A percentile compares a stretch with the other conserved stretches of the same genome.
Conservation (phyloP, 2,888 invertebrate genomes). For the Drosophila melanocephala region DNA sequence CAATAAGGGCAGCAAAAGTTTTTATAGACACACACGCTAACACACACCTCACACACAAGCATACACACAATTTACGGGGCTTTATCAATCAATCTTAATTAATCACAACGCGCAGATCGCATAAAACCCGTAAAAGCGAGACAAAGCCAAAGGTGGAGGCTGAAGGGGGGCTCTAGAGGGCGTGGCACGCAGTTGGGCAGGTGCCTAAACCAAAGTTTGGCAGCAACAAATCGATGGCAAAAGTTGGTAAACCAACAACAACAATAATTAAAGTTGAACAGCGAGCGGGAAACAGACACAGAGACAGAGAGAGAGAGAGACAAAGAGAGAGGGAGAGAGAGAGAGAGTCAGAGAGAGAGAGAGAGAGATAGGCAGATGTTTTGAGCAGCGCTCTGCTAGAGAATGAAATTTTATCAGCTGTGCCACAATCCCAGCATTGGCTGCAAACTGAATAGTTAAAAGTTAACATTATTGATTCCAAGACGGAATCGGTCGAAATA, state of each 20-base stretch:
- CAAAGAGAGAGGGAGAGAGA: not conserved
- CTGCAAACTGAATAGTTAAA: conserved; percentile 25
- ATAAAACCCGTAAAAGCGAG: conserved; percentile 55
- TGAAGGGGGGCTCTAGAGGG: conserved; percentile 29
- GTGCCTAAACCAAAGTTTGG: conserved; percentile 68
- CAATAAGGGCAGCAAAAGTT: conserved; percentile 77
- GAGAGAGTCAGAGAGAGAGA: not conserved
- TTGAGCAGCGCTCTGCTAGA: conserved; percentile 11
- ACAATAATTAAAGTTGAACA: conserved; percentile 27
- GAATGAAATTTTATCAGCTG: conserved; percentile 55
- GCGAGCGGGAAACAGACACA: not conserved
- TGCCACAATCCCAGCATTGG: conserved; percentile 36
- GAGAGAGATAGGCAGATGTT: conserved; percentile 1
- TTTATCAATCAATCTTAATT: conserved; percentile 85
- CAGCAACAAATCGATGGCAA: conserved; percentile 67
- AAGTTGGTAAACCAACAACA: conserved; percentile 25
- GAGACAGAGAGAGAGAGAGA: not conserved
- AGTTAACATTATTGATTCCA: conserved; percentile 50
- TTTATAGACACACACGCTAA: conserved; percentile 72
- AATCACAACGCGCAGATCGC: conserved; percentile 84
- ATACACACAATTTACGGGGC: conserved; percentile 47
- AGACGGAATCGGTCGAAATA: not conserved
- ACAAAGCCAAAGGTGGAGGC: conserved; percentile 24
- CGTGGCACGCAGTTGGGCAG: conserved; percentile 52
- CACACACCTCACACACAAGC: conserved; percentile 16